phyloP scores from a whole-genome alignment of 2,113 vertebrate genomes.

The Dicentrarchus labrax region DNA sequence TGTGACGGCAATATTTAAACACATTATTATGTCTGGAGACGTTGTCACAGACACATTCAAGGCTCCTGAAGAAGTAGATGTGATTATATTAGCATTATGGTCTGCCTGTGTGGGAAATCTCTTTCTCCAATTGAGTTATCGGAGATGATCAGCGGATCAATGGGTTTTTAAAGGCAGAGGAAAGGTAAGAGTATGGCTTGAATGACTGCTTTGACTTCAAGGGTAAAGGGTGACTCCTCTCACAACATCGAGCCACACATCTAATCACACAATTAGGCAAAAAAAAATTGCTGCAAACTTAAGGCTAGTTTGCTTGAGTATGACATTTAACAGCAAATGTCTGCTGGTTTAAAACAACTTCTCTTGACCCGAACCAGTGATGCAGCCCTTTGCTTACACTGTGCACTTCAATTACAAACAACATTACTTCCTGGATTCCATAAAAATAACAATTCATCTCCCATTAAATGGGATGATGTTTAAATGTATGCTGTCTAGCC shows the following conservation, averaged over 20 bases:
- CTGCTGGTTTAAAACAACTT: slow-evolving; percentile 17
- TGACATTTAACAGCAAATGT: slow-evolving; percentile 18
- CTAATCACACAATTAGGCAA: background rate
- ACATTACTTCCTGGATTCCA: slow-evolving; percentile 59
- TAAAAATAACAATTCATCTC: slow-evolving; percentile 68
- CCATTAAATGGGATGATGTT: slow-evolving; percentile 59
- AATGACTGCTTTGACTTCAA: slow-evolving; percentile 48
- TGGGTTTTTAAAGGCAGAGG: slow-evolving; percentile 51
- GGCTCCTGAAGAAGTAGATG: slow-evolving; percentile 46
- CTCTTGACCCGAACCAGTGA: background rate
- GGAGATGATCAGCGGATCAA: slow-evolving; percentile 72
- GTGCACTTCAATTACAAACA: slow-evolving; percentile 52
- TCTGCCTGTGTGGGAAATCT: slow-evolving; percentile 44
- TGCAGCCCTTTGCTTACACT: slow-evolving; percentile 49
- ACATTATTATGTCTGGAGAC: slow-evolving; percentile 17
- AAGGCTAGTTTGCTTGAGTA: background rate
- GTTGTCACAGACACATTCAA: slow-evolving; percentile 8
- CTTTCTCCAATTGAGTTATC: slow-evolving; percentile 65
- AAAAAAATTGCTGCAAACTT: background rate
- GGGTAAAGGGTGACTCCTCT: slow-evolving; percentile 13
- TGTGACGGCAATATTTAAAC: slow-evolving; percentile 33
- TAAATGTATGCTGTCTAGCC: slow-evolving; percentile 44
- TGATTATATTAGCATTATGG: slow-evolving; percentile 47
- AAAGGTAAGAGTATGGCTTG: slow-evolving; percentile 17
- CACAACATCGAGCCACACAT: slow-evolving; percentile 26